Evolutionary conservation across 2,797 vertebrate genomes (phyloP).

Genomic region (Lophura swinhoii): DNA sequence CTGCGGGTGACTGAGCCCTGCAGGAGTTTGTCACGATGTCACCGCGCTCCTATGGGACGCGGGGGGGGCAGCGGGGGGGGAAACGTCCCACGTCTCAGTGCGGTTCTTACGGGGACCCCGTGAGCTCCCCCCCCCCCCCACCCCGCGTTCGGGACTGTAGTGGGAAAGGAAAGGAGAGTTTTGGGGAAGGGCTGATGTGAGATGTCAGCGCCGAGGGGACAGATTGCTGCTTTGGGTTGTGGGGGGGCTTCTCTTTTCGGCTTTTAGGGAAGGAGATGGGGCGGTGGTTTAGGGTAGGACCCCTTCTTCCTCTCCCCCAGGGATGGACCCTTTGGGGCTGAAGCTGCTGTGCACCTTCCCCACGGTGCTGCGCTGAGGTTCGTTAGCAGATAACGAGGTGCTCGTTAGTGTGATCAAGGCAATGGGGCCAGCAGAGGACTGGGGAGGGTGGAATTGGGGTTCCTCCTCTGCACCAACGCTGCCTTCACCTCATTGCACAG

Average conservation of each 20-base stretch:
- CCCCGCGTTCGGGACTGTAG: too few relatives aligned
- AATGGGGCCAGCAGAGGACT: not conserved
- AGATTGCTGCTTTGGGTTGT: rapidly evolving
- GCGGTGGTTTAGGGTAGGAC: rapidly evolving
- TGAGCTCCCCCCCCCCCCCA: too few relatives aligned
- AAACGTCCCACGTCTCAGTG: too few relatives aligned
- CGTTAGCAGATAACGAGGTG: not conserved
- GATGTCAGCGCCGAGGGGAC: not conserved
- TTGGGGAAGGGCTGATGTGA: not conserved
- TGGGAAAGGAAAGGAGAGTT: too few relatives aligned
- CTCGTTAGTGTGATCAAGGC: not conserved
- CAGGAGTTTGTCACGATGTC: not conserved
- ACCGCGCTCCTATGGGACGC: not conserved
- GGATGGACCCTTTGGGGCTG: not conserved
- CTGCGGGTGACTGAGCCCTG: not conserved
- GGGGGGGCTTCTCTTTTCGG: not conserved
- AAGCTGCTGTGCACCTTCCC: not conserved
- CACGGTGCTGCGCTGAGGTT: not conserved
- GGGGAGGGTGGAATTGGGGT: rapidly evolving
- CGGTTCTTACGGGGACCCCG: too few relatives aligned
- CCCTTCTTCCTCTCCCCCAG: not conserved
- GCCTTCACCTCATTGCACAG: rapidly evolving
- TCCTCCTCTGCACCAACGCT: rapidly evolving
- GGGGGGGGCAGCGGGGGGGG: too few relatives aligned
- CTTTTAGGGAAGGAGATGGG: not conserved